These are phyloP conservation scores for Urechis unicinctus DNA, from an alignment of 2,888 invertebrate genomes.

Conservation along the genomic window DNA sequence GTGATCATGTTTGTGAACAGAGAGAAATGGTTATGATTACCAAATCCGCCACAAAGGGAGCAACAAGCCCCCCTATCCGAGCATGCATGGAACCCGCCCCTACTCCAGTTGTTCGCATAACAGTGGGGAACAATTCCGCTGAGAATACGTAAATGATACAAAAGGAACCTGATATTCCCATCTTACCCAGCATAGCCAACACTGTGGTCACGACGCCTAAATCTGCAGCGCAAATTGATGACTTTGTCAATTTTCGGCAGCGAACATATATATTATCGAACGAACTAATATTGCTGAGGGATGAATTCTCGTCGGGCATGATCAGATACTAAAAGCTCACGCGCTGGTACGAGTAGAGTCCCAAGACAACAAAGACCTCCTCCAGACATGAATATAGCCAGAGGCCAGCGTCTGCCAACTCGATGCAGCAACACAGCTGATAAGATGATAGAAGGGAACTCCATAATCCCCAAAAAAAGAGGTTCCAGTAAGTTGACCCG, in stretches of 20 bases:
- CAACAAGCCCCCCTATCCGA: slow-evolving; percentile 72
- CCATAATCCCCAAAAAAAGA: slow-evolving; percentile 68
- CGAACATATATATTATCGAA: too few relatives aligned
- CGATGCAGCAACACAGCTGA: slow-evolving; percentile 37
- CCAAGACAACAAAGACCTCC: slow-evolving; percentile 29
- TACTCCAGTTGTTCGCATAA: too few relatives aligned
- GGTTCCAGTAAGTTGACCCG: slow-evolving; percentile 76
- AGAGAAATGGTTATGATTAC: too few relatives aligned
- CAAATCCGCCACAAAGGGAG: too few relatives aligned
- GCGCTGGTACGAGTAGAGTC: slow-evolving; percentile 10
- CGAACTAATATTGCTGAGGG: too few relatives aligned
- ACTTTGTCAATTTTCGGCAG: too few relatives aligned
- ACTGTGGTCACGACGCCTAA: too few relatives aligned
- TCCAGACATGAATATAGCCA: slow-evolving; percentile 23
- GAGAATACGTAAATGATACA: slow-evolving; percentile 80
- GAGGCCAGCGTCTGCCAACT: slow-evolving; percentile 43
- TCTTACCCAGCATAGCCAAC: slow-evolving; percentile 69
- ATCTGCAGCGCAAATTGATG: too few relatives aligned
- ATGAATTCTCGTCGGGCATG: too few relatives aligned
- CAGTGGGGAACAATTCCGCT: too few relatives aligned
- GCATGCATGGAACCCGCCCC: slow-evolving; percentile 83
- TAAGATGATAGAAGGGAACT: slow-evolving; percentile 46
- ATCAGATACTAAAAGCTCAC: too few relatives aligned
- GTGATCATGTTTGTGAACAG: too few relatives aligned
- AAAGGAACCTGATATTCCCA: slow-evolving; percentile 75